These are phyloP conservation scores for Crotalus horridus DNA, from an alignment of 2,113 vertebrate genomes.

Conservation along the genomic window DNA sequence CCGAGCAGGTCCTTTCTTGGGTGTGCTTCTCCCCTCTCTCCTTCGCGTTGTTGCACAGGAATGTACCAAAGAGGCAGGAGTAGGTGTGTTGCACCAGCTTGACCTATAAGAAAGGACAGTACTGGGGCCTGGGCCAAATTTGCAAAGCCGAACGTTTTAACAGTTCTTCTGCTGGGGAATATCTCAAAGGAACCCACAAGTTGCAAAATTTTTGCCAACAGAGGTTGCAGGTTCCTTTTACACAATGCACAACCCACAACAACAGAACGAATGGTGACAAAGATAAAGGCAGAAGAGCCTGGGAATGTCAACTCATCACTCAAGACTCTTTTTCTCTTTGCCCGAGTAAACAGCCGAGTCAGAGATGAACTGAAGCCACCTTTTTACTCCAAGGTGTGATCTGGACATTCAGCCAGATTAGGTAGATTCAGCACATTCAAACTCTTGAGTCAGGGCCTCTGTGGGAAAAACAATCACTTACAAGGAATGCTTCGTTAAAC, in stretches of 20 bases:
- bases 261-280: neutral
- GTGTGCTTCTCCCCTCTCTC: constrained; percentile 90
- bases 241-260: neutral
- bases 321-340: neutral
- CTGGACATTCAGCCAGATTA: neutral
- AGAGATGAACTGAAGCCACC: neutral
- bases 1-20: constrained; percentile 92
- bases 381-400: neutral
- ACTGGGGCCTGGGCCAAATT: neutral
- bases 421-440: neutral
- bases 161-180: too few species aligned
- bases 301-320: neutral
- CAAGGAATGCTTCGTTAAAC: constrained; percentile 98
- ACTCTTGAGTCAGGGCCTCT: neutral
- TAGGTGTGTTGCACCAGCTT: constrained; percentile 98
- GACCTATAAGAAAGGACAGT: constrained; percentile 72
- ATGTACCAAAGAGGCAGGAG: constrained; percentile 97
- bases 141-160: neutral
- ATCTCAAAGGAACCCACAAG: neutral
- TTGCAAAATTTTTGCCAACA: neutral
- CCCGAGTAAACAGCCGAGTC: neutral
- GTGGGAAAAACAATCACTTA: constrained; percentile 65
- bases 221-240: neutral
- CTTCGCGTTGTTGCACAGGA: constrained; percentile 97
- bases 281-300: neutral